phyloP scores from a whole-genome alignment of 2,888 invertebrate species.

The Netelia melanura region DNA sequence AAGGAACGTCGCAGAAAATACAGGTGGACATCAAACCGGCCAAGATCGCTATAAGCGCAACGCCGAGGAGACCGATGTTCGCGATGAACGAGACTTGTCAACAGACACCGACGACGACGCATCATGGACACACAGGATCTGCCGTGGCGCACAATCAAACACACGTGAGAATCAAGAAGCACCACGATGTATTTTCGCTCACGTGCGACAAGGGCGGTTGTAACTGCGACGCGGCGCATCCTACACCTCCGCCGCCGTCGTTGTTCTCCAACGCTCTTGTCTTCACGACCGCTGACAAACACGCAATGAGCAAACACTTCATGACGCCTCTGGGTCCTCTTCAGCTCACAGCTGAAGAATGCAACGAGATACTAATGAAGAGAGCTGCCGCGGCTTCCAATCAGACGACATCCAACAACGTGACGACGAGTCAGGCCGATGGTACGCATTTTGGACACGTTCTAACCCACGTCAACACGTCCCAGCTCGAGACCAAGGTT shows the following conservation, averaged over 20 bases:
- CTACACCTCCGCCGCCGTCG: slow-evolving; percentile 79
- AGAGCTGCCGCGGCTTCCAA: slow-evolving; percentile 89
- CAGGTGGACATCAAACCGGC: slow-evolving; percentile 83
- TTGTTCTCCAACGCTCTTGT: slow-evolving; percentile 83
- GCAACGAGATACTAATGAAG: slow-evolving; percentile 92
- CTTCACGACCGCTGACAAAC: slow-evolving; percentile 83
- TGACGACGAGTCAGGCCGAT: slow-evolving; percentile 79
- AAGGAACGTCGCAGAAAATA: slow-evolving; percentile 82
- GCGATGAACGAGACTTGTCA: slow-evolving; percentile 83
- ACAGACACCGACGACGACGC: slow-evolving; percentile 78
- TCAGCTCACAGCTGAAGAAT: slow-evolving; percentile 91
- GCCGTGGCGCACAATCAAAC: slow-evolving; percentile 82
- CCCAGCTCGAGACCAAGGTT: slow-evolving; percentile 85
- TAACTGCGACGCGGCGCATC: slow-evolving; percentile 83
- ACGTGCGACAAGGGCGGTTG: slow-evolving; percentile 83
- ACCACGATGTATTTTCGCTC: slow-evolving; percentile 82
- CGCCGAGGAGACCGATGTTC: slow-evolving; percentile 82
- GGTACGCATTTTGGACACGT: slow-evolving; percentile 82
- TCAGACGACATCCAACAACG: slow-evolving; percentile 80
- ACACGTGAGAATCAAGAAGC: slow-evolving; percentile 83
- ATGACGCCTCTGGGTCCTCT: slow-evolving; percentile 91
- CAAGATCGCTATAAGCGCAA: slow-evolving; percentile 80
- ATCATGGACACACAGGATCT: slow-evolving; percentile 75
- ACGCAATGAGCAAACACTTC: slow-evolving; percentile 87
- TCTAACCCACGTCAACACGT: slow-evolving; percentile 84